Conservation (phyloP, 1,140 invertebrate species). For the Hirudo medicinalis region DNA sequence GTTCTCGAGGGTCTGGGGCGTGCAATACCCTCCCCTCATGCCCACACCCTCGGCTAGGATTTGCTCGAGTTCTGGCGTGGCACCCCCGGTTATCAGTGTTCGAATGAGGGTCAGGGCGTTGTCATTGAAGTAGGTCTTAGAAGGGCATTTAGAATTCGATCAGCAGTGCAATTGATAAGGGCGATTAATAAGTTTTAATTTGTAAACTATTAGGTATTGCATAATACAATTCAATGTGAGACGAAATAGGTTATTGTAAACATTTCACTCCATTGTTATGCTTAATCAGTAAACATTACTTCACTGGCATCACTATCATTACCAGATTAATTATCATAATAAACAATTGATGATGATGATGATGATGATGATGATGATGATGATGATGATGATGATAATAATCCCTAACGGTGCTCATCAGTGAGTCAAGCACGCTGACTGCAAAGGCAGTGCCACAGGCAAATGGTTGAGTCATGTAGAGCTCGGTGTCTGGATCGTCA, state of each 20-base stretch:
- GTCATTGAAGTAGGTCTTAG: slow-evolving; percentile 29
- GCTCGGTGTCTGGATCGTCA: slow-evolving; percentile 91
- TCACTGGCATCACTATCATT: neutral
- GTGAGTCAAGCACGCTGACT: slow-evolving; percentile 90
- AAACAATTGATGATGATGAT: neutral
- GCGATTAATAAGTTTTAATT: no score
- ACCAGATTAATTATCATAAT: neutral
- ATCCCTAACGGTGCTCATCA: slow-evolving; percentile 79
- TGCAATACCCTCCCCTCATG: slow-evolving; percentile 23
- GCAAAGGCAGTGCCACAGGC: slow-evolving; percentile 97
- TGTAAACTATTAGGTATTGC: no score
- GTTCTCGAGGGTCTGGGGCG: slow-evolving; percentile 83
- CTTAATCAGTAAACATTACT: neutral
- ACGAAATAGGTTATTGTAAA: no score
- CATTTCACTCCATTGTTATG: no score
- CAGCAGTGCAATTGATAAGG: no score
- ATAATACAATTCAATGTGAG: no score
- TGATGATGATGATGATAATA: neutral
- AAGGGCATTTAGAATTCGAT: neutral
- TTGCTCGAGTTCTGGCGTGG: slow-evolving; percentile 31
- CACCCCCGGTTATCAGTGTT: slow-evolving; percentile 30
- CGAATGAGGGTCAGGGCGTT: slow-evolving; percentile 29
- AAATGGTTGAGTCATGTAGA: slow-evolving; percentile 95
- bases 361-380: neutral
- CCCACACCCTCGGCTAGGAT: slow-evolving; percentile 31